Percentiles rank a stretch among this genome's conserved stretches.
Evolutionary conservation across 2,888 invertebrate genomes (phyloP).

Genomic region (Xestia c-nigrum): DNA sequence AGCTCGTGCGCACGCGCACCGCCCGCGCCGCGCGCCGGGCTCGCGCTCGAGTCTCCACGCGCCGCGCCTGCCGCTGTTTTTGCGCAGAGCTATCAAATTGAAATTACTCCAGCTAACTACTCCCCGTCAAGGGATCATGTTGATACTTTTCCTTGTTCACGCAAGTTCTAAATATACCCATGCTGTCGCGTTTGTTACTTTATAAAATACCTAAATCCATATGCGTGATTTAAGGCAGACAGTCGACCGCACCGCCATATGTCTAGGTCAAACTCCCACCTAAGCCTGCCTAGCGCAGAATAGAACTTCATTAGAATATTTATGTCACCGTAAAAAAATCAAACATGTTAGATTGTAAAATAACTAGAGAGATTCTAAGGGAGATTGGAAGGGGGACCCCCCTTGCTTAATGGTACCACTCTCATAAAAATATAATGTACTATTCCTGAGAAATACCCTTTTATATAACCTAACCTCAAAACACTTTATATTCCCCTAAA

Average conservation of each 20-base stretch:
- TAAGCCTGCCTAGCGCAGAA: background rate
- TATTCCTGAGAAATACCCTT: too few relatives aligned
- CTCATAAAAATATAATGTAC: too few relatives aligned
- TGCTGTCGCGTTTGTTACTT: background rate
- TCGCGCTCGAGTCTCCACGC: background rate
- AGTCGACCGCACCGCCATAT: background rate
- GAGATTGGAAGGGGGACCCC: too few relatives aligned
- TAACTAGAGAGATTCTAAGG: too few relatives aligned
- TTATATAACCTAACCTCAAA: too few relatives aligned
- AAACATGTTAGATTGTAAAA: too few relatives aligned
- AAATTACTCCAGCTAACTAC: constrained; percentile 22
- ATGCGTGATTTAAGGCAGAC: background rate
- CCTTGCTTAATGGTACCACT: too few relatives aligned
- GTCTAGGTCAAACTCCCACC: background rate
- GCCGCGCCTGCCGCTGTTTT: constrained; percentile 38
- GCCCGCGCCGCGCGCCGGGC: background rate
- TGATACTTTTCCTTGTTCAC: constrained; percentile 14
- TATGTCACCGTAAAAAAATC: too few relatives aligned
- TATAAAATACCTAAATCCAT: background rate
- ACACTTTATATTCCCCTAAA: too few relatives aligned
- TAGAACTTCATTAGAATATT: background rate
- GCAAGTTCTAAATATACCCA: background rate
- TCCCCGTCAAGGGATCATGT: constrained; percentile 8
- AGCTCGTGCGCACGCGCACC: constrained; percentile 41
- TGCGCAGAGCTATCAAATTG: constrained; percentile 45